Percentiles rank a stretch among this genome's conserved stretches.
Conservation (phyloP, 2,113 vertebrate species). For the Mesembrinibis cayennensis region DNA sequence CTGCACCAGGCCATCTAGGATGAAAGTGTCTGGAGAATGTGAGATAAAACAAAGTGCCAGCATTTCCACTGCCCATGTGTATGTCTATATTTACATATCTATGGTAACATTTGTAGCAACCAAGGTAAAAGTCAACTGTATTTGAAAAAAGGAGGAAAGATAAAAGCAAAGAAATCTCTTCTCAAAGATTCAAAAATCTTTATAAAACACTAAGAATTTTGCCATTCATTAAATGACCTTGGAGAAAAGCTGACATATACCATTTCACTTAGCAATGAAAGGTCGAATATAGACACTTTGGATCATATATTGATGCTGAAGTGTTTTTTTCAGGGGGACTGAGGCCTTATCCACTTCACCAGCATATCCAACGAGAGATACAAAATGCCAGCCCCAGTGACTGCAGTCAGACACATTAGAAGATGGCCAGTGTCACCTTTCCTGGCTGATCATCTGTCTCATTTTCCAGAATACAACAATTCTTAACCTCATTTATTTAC, state of each 20-base stretch:
- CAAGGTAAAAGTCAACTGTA: background rate
- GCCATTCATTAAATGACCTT: background rate
- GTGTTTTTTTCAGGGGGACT: accelerated
- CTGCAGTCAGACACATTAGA: background rate
- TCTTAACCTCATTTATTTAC: background rate
- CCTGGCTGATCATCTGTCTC: background rate
- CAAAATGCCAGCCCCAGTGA: background rate
- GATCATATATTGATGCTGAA: background rate
- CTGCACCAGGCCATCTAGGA: background rate
- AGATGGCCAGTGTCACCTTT: background rate
- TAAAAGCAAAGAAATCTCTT: background rate
- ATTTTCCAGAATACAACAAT: background rate
- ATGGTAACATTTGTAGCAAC: background rate
- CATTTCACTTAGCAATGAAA: background rate
- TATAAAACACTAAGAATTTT: background rate
- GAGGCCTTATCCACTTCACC: background rate
- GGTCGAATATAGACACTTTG: background rate
- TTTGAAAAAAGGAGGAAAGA: background rate
- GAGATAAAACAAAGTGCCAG: background rate
- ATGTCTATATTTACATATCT: background rate
- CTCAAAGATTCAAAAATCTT: background rate
- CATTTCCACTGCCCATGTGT: background rate
- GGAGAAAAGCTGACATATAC: background rate
- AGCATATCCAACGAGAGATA: background rate
- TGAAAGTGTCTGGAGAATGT: background rate